Percentiles rank a stretch among this genome's conserved stretches.
These are phyloP conservation scores for Haliaeetus leucogaster DNA, from an alignment of 2,113 vertebrate species.

Conservation along the genomic window DNA sequence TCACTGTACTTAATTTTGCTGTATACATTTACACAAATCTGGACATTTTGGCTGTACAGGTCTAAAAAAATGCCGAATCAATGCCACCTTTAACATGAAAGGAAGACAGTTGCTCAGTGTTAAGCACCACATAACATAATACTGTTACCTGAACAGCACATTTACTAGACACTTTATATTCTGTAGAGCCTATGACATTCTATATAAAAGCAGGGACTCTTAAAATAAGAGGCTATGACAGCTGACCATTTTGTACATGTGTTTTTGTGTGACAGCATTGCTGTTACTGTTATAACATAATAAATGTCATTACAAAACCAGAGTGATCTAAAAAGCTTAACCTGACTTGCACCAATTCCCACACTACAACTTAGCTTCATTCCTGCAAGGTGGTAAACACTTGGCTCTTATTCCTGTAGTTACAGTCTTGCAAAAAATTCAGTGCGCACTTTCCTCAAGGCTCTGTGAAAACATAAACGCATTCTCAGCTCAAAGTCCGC, in stretches of 20 bases:
- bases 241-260: background rate
- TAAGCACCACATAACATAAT: background rate
- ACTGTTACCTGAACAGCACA: background rate
- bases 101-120: background rate
- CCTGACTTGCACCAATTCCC: background rate
- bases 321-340: background rate
- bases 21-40: background rate
- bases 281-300: background rate
- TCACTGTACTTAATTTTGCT: background rate
- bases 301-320: background rate
- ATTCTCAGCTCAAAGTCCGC: background rate
- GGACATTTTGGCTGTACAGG: background rate
- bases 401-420: background rate
- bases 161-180: background rate
- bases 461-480: background rate
- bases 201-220: background rate
- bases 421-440: background rate
- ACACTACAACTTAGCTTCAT: background rate
- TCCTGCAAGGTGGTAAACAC: background rate
- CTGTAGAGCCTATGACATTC: background rate
- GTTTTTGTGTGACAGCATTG: background rate
- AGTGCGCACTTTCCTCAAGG: background rate
- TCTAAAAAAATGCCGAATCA: background rate
- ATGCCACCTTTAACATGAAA: background rate
- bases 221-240: background rate